Percentiles rank a stretch among this genome's conserved stretches.
Conservation (phyloP, 2,888 invertebrate genomes). For the Zhuqinia jingwanae region DNA sequence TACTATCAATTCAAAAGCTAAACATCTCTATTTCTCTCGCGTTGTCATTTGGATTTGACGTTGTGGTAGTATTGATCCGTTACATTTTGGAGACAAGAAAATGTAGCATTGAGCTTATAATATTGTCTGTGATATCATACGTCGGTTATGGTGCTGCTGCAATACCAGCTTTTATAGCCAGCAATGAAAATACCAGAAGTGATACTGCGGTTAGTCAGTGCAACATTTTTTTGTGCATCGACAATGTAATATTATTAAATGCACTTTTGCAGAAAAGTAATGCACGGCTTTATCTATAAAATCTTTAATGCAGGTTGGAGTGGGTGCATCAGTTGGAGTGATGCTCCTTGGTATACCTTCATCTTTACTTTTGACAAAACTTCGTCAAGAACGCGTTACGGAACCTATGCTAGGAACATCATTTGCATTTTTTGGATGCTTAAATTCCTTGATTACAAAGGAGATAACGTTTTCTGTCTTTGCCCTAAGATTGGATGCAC, state of each 20-base stretch:
- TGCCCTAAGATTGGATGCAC: neutral
- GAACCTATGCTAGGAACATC: slow-evolving; percentile 54
- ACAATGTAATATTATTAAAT: neutral
- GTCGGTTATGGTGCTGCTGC: slow-evolving; percentile 57
- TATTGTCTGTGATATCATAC: slow-evolving; percentile 58
- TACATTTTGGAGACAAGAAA: slow-evolving; percentile 52
- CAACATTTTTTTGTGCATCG: neutral
- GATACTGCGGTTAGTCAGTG: slow-evolving; percentile 50
- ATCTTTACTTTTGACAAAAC: slow-evolving; percentile 56
- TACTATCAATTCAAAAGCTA: slow-evolving; percentile 66
- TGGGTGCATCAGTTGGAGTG: slow-evolving; percentile 65
- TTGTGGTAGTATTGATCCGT: slow-evolving; percentile 56
- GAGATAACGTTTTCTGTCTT: slow-evolving; percentile 21
- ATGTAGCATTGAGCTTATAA: slow-evolving; percentile 64
- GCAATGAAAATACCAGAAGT: slow-evolving; percentile 14
- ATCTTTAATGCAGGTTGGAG: slow-evolving; percentile 52
- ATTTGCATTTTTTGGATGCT: slow-evolving; percentile 59
- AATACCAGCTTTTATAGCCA: slow-evolving; percentile 48
- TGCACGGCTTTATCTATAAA: neutral
- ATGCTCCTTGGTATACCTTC: slow-evolving; percentile 56
- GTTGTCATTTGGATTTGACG: slow-evolving; percentile 66
- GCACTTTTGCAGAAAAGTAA: neutral
- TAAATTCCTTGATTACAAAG: slow-evolving; percentile 55
- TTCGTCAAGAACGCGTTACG: slow-evolving; percentile 20
- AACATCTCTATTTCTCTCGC: slow-evolving; percentile 70